Conservation (phyloP, 2,113 vertebrate genomes). For the Clarias macrocephalus region DNA sequence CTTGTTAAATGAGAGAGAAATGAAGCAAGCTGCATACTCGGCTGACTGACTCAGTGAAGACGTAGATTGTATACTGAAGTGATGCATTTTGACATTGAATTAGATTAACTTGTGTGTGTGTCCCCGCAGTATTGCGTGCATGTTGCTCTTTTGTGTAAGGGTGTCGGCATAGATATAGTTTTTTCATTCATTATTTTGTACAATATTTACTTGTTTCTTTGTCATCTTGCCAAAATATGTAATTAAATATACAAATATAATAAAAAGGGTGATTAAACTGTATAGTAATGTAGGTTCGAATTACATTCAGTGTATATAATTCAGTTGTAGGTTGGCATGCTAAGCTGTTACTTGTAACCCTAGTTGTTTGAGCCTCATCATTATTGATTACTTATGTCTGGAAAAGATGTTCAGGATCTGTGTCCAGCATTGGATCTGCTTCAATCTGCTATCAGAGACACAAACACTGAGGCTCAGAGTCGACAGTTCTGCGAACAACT, state of each 20-base stretch:
- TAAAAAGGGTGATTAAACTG: neutral
- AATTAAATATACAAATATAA: too few relatives aligned
- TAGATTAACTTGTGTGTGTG: neutral
- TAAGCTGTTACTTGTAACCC: neutral
- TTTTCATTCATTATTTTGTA: neutral
- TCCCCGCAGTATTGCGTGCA: neutral
- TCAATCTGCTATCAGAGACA: slow-evolving; percentile 82
- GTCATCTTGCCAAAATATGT: neutral
- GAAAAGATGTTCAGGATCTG: slow-evolving; percentile 82
- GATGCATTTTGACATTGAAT: neutral
- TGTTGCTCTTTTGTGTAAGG: neutral
- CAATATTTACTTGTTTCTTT: neutral
- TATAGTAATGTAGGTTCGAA: neutral
- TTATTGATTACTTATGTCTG: slow-evolving; percentile 16
- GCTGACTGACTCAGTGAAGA: neutral
- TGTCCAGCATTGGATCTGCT: slow-evolving; percentile 86
- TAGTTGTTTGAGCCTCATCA: neutral
- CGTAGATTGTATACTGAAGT: neutral
- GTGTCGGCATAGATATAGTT: neutral
- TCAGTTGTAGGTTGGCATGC: neutral
- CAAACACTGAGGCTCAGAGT: slow-evolving; percentile 84
- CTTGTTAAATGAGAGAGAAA: neutral
- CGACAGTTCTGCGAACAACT: slow-evolving; percentile 93
- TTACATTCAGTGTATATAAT: neutral
- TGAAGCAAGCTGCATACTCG: neutral